A percentile compares a stretch with the other conserved stretches of the same genome.
phyloP scores from a whole-genome alignment of 2,888 invertebrate species.

The Xanthorhoe spadicearia region DNA sequence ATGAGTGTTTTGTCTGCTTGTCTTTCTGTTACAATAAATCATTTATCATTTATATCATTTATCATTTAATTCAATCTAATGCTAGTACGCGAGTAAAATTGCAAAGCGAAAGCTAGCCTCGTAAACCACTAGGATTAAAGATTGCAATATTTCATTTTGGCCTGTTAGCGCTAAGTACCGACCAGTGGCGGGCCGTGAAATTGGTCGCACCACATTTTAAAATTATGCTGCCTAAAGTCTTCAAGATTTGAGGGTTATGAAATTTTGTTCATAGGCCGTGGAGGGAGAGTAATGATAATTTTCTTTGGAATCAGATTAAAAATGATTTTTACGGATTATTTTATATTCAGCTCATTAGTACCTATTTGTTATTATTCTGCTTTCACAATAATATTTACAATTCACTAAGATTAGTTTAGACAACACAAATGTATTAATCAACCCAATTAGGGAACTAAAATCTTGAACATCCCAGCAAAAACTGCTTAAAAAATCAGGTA shows the following conservation, averaged over 20 bases:
- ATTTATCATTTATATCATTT: too few species aligned
- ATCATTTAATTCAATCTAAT: constrained; percentile 12
- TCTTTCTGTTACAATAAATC: too few species aligned
- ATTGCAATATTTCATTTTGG: constrained; percentile 71
- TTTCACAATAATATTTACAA: too few species aligned
- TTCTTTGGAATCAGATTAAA: background rate
- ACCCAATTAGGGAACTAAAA: background rate
- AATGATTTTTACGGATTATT: background rate
- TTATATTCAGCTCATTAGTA: background rate
- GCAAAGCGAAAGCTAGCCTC: background rate
- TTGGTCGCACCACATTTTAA: constrained; percentile 74
- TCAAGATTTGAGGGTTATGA: constrained; percentile 27
- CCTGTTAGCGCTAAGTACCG: constrained; percentile 62
- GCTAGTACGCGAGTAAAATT: background rate
- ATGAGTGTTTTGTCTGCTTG: too few species aligned
- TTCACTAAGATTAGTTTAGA: too few species aligned
- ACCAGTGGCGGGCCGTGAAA: constrained; percentile 71
- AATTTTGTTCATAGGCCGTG: constrained; percentile 14
- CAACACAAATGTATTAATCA: background rate
- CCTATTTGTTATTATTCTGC: too few species aligned
- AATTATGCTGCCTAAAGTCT: constrained; percentile 43
- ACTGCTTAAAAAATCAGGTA: constrained; percentile 5
- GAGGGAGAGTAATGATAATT: constrained; percentile 3
- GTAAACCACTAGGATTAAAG: constrained; percentile 54
- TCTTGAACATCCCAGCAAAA: constrained; percentile 2